Base-by-base conservation (phyloP, 2,797 vertebrate species). In the Alectoris magna region DNA sequence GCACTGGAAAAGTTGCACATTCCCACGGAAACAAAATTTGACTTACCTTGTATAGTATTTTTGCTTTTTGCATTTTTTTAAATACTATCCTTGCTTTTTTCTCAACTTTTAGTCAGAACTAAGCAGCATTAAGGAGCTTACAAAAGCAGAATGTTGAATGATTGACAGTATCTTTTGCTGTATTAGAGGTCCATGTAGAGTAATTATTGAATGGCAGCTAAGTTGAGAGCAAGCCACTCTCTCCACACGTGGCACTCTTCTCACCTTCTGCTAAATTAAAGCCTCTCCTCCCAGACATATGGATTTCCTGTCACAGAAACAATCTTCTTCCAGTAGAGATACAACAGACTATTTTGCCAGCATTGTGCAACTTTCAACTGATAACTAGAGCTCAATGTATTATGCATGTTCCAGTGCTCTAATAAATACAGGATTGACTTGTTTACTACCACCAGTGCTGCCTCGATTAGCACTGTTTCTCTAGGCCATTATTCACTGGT, bases 351-450 rank as follows among this genome's bases (percentile, higher is more conserved):
- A 41, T 94, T 89, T 95, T 94, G 71, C 94, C 91, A 94, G 87
- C 66, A 84, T 88, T 72, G 39, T 96, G 91, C 83, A 95, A 96
- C 88, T 93, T 94, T 94, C 89, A 93, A 75, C 88, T 96, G 84
- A 88, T 92, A 97, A 97, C 62, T 90, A 91, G 36, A 97, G 62
- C 78, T 87, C 95, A 79, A 95, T 96, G 94, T 92, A 96, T 97
- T 97, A 97, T 95, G 90, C 91, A 95, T 96, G 95, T 93, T 91
- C 85, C 92, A 91, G 78, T 91, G 93, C 93, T 95, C 93, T 96
- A 96, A 97, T 96, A 97, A 97, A 97, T 96, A 96, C 96, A 96
- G 70, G 84, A 97, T 97, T 97, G 95, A 91, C 88, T 97, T 97
- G 91, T 97, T 97, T 97, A 95, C 92, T 89, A 84, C 91, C 90